These are phyloP conservation scores for Melipona quadrifasciata DNA, from an alignment of 1,140 invertebrate species.

Conservation along the genomic window DNA sequence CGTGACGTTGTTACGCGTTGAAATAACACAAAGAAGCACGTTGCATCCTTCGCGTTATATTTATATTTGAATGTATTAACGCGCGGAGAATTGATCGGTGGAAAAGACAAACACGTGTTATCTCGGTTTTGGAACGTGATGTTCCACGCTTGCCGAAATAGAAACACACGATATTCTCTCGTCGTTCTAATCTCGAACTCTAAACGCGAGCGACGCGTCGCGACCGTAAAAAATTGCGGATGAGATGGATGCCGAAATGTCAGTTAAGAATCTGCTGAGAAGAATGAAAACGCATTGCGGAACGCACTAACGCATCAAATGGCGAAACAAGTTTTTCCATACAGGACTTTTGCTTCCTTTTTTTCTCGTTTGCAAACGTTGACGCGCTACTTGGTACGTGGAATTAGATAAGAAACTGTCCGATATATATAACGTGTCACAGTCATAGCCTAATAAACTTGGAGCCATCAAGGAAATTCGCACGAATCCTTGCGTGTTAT, in stretches of 20 bases:
- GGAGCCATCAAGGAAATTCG: neutral
- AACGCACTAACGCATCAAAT: conserved; percentile 3
- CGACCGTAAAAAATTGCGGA: neutral
- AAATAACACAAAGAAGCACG: neutral
- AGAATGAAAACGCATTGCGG: neutral
- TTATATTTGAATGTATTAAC: neutral
- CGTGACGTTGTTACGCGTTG: neutral
- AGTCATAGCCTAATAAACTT: conserved; percentile 24
- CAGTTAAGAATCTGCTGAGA: neutral
- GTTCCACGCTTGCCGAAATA: neutral
- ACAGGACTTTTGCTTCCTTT: neutral
- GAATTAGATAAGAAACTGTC: neutral
- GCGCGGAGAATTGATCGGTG: neutral
- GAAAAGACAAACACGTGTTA: neutral
- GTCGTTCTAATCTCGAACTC: no score
- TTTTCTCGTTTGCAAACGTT: neutral
- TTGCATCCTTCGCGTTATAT: neutral
- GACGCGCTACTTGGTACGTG: neutral
- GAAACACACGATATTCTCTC: no score
- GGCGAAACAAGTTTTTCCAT: neutral
- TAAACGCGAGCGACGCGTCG: no score
- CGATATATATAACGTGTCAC: neutral
- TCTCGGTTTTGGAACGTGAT: neutral
- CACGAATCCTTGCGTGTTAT: neutral
- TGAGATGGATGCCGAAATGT: neutral